Conservation (phyloP, 2,888 invertebrate genomes). For the Amblyjoppa fuscipennis region DNA sequence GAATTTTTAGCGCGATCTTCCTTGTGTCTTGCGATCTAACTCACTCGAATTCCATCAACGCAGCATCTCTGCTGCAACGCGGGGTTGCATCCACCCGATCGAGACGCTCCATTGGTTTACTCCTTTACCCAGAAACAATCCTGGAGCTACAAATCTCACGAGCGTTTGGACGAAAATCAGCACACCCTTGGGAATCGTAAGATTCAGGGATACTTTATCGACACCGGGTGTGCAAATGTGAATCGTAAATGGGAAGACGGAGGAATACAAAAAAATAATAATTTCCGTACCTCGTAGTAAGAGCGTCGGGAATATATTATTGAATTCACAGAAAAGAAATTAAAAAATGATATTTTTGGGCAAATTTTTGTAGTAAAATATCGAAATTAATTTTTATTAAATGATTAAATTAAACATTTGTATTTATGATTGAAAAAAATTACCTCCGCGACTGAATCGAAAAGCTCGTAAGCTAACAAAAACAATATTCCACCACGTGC, state of each 20-base stretch:
- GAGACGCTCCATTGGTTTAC: conserved; percentile 37
- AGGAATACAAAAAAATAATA: not conserved
- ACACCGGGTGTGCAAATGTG: not conserved
- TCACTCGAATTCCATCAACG: conserved; percentile 45
- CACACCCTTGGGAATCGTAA: conserved; percentile 25
- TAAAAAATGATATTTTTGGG: not conserved
- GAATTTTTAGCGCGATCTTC: too few relatives aligned
- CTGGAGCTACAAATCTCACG: conserved; percentile 27
- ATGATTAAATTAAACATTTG: not conserved
- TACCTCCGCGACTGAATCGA: not conserved
- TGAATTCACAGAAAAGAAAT: not conserved
- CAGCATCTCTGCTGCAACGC: conserved; percentile 21
- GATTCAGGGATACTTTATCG: conserved; percentile 23
- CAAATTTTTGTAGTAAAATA: too few relatives aligned
- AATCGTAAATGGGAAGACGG: not conserved
- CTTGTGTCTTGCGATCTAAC: too few relatives aligned
- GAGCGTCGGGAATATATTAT: not conserved
- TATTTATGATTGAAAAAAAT: not conserved
- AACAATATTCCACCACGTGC: not conserved
- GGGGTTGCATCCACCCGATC: conserved; percentile 41
- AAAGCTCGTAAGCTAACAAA: not conserved
- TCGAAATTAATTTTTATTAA: too few relatives aligned
- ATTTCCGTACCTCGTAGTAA: not conserved
- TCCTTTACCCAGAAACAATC: conserved; percentile 27
- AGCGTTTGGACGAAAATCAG: conserved; percentile 26